phyloP scores from a whole-genome alignment of 2,113 vertebrate genomes.

The Varanus salvator region DNA sequence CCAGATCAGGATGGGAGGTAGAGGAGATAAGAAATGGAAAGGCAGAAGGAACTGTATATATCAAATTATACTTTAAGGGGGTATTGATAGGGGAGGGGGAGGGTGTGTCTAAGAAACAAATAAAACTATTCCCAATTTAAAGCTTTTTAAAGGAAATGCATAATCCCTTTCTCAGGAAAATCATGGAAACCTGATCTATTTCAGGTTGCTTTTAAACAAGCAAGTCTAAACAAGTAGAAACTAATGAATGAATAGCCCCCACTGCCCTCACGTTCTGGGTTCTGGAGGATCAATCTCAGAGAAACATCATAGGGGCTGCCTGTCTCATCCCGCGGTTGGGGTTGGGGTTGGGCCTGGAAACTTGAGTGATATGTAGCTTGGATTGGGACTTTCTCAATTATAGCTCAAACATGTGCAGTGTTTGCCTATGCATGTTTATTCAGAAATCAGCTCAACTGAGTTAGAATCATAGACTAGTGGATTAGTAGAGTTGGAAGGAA shows the following conservation, averaged over 20 bases:
- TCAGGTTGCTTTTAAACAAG: not conserved
- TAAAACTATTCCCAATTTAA: not conserved
- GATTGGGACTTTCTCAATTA: too few relatives aligned
- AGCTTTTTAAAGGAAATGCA: not conserved
- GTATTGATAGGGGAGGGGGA: not conserved
- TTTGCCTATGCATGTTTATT: not conserved
- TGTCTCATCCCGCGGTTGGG: not conserved
- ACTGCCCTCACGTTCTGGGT: not conserved
- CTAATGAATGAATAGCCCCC: not conserved
- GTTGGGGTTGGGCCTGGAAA: too few relatives aligned
- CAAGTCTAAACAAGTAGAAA: not conserved
- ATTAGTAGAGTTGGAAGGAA: too few relatives aligned
- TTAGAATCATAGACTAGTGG: too few relatives aligned
- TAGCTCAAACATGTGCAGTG: not conserved
- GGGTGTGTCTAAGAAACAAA: not conserved
- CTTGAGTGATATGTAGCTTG: too few relatives aligned
- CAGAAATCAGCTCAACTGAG: not conserved
- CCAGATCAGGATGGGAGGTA: not conserved
- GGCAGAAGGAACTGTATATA: not conserved
- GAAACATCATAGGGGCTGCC: not conserved
- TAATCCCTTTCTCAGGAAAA: not conserved
- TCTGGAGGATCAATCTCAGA: not conserved
- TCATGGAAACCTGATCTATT: not conserved
- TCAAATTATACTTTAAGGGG: too few relatives aligned
- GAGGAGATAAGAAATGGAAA: not conserved